Conservation (phyloP, 53 echinoderm and acorn worm species). For the Patiria pectinifera region DNA sequence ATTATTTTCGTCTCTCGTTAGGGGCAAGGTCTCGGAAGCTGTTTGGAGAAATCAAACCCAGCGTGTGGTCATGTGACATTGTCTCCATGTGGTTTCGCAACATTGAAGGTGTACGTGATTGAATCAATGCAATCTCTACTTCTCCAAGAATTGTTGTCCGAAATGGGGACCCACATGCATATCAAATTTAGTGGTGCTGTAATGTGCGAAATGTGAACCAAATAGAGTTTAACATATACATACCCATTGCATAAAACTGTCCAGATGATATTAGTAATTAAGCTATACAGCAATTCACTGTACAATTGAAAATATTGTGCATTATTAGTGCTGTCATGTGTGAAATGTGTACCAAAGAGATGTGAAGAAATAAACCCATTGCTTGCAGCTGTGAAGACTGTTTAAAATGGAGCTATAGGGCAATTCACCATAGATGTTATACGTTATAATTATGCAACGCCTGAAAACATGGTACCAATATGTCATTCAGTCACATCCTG, state of each 20-base stretch:
- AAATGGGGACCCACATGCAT: neutral
- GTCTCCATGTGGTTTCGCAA: neutral
- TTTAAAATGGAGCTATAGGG: neutral
- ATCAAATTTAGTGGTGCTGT: neutral
- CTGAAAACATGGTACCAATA: neutral
- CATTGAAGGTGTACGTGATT: neutral
- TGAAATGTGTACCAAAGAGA: neutral
- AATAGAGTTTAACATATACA: neutral
- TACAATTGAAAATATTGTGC: neutral
- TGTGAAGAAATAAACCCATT: neutral
- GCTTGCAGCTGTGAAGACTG: neutral
- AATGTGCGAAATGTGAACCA: neutral
- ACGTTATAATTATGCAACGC: neutral
- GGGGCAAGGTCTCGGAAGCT: neutral
- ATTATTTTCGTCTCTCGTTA: neutral
- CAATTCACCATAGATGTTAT: neutral
- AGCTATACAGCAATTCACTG: neutral
- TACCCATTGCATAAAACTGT: neutral
- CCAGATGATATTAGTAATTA: neutral
- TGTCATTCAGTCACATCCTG: conserved; percentile 8
- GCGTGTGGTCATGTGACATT: neutral
- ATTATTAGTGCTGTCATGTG: neutral
- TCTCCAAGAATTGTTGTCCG: neutral
- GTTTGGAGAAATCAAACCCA: neutral
- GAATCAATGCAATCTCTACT: neutral